These are phyloP conservation scores for Aeoliscus strigatus DNA, from an alignment of 2,797 vertebrate species.

Conservation along the genomic window DNA sequence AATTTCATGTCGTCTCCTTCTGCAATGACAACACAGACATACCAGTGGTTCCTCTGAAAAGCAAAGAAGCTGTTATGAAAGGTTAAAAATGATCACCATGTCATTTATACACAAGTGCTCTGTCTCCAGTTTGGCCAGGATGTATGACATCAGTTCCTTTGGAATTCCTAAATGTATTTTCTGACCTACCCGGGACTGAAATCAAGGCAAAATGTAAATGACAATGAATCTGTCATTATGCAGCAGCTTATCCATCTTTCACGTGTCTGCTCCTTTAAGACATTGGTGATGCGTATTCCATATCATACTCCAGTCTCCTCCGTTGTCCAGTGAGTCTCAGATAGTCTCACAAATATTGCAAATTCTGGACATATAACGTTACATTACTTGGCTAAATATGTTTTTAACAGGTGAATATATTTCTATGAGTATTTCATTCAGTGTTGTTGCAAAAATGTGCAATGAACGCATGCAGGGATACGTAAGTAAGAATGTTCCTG, in stretches of 20 bases:
- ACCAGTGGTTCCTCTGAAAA: constrained; percentile 58
- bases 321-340: too few species aligned
- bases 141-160: not conserved
- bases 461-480: too few species aligned
- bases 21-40: constrained; percentile 79
- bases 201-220: too few species aligned
- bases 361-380: constrained; percentile 1
- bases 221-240: too few species aligned
- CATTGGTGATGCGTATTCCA: too few species aligned
- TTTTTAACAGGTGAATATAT: not conserved
- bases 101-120: constrained; percentile 5
- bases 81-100: constrained; percentile 2
- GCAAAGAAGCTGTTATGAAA: constrained; percentile 38
- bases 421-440: too few species aligned
- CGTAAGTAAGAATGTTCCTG: too few species aligned
- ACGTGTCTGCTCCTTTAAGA: too few species aligned
- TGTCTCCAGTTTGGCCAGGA: not conserved
- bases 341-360: not conserved
- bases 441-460: too few species aligned
- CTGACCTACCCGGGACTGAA: not conserved
- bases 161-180: not conserved
- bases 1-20: constrained; percentile 91
- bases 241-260: too few species aligned
- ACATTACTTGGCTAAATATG: not conserved
- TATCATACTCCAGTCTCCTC: too few species aligned